Evolutionary conservation across 2,888 invertebrate species (phyloP).

Genomic region (Zelleria hepariella): DNA sequence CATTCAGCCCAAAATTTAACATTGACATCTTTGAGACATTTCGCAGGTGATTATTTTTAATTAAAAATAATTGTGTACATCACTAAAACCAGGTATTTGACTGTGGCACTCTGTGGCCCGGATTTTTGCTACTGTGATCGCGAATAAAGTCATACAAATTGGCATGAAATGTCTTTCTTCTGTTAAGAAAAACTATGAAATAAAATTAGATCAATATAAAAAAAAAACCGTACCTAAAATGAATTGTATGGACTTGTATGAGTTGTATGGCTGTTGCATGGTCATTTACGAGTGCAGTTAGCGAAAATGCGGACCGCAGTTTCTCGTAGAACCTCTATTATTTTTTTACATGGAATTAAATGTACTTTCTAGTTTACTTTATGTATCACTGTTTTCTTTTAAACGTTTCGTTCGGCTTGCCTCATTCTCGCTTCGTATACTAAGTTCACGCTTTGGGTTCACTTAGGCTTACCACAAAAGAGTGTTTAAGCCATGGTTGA

Average conservation of each 20-base stretch:
- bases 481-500: not conserved
- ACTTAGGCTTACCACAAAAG: not conserved
- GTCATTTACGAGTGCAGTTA: not conserved
- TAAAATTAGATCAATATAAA: too few species aligned
- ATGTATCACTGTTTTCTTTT: conserved; percentile 11
- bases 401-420: conserved; percentile 39
- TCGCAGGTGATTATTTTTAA: conserved; percentile 21
- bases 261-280: not conserved
- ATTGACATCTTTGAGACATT: conserved; percentile 20
- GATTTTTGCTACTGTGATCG: not conserved
- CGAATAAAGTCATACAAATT: too few species aligned
- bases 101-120: conserved; percentile 23
- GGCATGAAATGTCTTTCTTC: too few species aligned
- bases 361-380: not conserved
- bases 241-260: not conserved
- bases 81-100: conserved; percentile 37
- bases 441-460: conserved; percentile 1
- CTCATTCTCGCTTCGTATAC: conserved; percentile 41
- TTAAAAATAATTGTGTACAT: conserved; percentile 14
- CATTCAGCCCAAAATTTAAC: conserved; percentile 1
- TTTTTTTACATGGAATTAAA: not conserved
- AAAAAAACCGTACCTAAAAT: too few species aligned
- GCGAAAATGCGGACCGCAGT: not conserved
- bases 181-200: too few species aligned
- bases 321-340: not conserved